Conservation (phyloP, 2,888 invertebrate genomes). For the Apamea anceps region DNA sequence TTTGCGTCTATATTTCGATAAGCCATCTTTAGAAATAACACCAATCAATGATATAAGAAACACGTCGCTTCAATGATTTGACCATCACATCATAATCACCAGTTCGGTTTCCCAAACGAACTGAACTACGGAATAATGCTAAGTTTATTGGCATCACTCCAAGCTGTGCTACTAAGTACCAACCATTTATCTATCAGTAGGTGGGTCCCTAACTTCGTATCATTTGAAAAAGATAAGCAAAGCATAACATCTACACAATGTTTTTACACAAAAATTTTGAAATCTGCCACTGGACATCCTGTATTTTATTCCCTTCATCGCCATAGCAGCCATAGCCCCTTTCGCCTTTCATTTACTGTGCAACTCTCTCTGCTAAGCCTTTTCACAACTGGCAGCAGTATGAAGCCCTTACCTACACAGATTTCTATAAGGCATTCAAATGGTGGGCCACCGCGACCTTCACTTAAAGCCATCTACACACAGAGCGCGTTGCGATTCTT, state of each 20-base stretch:
- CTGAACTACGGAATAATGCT: background rate
- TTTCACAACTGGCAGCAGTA: background rate
- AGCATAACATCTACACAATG: background rate
- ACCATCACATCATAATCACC: background rate
- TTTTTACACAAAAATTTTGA: background rate
- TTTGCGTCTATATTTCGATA: background rate
- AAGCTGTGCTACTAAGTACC: background rate
- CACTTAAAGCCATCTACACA: background rate
- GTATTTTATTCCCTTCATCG: background rate
- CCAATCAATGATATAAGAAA: background rate
- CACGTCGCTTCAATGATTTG: background rate
- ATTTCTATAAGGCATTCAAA: background rate
- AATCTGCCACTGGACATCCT: too few relatives aligned
- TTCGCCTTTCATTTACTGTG: background rate
- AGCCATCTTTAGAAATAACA: background rate
- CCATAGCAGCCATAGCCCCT: background rate
- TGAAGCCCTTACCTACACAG: background rate
- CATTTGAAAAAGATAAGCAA: background rate
- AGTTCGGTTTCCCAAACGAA: background rate
- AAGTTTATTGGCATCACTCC: slow-evolving; percentile 16
- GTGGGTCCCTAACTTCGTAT: background rate
- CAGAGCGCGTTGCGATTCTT: background rate
- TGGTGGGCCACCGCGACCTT: background rate
- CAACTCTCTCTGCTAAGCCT: background rate
- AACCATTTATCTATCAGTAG: background rate